A percentile compares a stretch with the other conserved stretches of the same genome.
Conservation (phyloP, 1,140 invertebrate species). For the Lepidurus packardi region DNA sequence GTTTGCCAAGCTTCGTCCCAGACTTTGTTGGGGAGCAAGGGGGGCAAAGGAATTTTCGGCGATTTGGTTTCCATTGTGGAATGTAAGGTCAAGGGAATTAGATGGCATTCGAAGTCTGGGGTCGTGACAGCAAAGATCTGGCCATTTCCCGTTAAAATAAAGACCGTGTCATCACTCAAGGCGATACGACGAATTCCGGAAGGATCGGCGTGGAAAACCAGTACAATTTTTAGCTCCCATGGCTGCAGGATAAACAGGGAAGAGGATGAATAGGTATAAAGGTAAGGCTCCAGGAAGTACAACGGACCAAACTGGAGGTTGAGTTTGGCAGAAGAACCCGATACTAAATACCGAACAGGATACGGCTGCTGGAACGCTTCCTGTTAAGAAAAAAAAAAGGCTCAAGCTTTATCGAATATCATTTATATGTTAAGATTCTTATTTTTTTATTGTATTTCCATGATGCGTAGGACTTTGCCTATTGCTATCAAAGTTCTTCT, state of each 20-base stretch:
- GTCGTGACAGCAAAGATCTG: not conserved
- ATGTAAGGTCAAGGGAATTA: not conserved
- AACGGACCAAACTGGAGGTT: not conserved
- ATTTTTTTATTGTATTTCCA: too few relatives aligned
- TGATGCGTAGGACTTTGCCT: too few relatives aligned
- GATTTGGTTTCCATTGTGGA: not conserved
- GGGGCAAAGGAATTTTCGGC: not conserved
- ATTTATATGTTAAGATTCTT: too few relatives aligned
- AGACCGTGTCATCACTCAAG: not conserved
- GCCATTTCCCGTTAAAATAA: not conserved
- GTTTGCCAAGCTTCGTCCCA: not conserved
- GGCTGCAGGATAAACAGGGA: not conserved
- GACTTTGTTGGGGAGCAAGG: not conserved
- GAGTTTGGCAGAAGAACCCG: not conserved
- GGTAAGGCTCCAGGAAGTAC: not conserved
- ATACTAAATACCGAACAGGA: not conserved
- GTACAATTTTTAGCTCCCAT: not conserved
- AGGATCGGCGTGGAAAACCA: not conserved
- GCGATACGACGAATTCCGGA: not conserved
- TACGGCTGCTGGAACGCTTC: constrained; percentile 8
- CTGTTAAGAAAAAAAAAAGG: not conserved
- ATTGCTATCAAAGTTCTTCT: too few relatives aligned
- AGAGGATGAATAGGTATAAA: not conserved
- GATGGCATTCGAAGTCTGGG: not conserved
- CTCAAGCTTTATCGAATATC: too few relatives aligned